Percentiles rank a stretch among this genome's conserved stretches.
These are phyloP conservation scores for Philopedon plagiatum DNA, from an alignment of 2,888 invertebrate genomes.

Conservation along the genomic window DNA sequence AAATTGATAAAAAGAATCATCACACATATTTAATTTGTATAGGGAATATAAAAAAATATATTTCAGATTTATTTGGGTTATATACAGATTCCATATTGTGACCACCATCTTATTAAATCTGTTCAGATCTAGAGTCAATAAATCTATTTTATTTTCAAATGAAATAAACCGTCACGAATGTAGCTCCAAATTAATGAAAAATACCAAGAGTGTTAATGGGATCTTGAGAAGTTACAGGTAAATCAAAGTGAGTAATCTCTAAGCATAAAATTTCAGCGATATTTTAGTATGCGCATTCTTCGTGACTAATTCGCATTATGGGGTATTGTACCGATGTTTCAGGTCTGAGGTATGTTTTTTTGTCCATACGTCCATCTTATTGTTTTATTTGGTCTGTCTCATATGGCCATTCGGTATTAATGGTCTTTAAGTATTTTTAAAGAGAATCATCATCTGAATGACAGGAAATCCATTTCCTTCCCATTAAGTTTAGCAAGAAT, in stretches of 20 bases:
- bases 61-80: no score
- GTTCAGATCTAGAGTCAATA: no score
- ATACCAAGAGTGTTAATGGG: no score
- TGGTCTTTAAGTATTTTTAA: not conserved
- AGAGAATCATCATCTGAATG: not conserved
- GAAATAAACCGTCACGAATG: no score
- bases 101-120: no score
- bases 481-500: no score
- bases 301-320: conserved; percentile 39
- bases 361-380: not conserved
- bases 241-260: conserved; percentile 5
- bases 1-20: no score
- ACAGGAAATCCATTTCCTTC: conserved; percentile 1
- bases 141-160: no score
- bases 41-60: no score
- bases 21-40: no score
- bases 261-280: conserved; percentile 23
- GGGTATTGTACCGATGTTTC: conserved; percentile 28
- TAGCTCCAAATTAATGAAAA: no score
- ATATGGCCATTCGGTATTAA: not conserved
- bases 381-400: conserved; percentile 13
- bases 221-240: not conserved
- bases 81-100: no score
- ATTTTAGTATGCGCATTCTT: conserved; percentile 31
- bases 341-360: conserved; percentile 18